Evolutionary conservation across 2,113 vertebrate species (phyloP), one percentile per base, ranked within the genome.

Genomic region (Pituophis catenifer): DNA sequence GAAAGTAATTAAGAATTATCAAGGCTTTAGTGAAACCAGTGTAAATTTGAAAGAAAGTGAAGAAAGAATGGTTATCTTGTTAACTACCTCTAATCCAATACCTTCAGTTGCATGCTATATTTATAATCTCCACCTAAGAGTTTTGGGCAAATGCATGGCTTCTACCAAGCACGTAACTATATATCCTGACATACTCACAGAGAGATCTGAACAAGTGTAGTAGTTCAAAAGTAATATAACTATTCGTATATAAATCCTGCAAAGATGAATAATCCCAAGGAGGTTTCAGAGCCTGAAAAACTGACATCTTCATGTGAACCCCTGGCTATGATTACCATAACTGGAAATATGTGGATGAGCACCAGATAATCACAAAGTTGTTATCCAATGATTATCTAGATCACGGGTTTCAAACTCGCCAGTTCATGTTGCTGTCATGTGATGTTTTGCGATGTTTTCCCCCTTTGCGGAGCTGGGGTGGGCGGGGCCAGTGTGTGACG

Each of bases 1-100:
- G 93, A 91, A 86, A 95, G 93, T 94, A n/a, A 26, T 65, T 93
- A 94, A 85, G 11, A 48, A n/a, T 44, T 75, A 48, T 8, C 9
- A 33, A 59, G 29, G 15, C 29, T 12, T 38, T 86, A 33, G 13
- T 85, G 12, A 38, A 86, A 53, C 24, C 21, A 90, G n/a, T 86
- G 54, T 15, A 38, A 26, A 62, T 53, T 21, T 88, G 48, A 33
- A 54, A 23, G 3, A 81, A 50, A 29, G 48, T 57, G 53, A 48
- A 89, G 75, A 15, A 11, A 57, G 19, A 54, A 19, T 5, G 24
- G 3, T 17, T 33, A 75, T 19, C 24, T 44, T 75, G 89, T 44
- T 12, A 55, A 70, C 21, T 10, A 29, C 19, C 29, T 13, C 23
- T 26, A 50, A 8, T 55, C n/a, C 9, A 33, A 88, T 59, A n/a